Evolutionary conservation across 2,797 vertebrate species (phyloP), one percentile per base, ranked within the genome.

Genomic region (Melanotaenia maccullochi): DNA sequence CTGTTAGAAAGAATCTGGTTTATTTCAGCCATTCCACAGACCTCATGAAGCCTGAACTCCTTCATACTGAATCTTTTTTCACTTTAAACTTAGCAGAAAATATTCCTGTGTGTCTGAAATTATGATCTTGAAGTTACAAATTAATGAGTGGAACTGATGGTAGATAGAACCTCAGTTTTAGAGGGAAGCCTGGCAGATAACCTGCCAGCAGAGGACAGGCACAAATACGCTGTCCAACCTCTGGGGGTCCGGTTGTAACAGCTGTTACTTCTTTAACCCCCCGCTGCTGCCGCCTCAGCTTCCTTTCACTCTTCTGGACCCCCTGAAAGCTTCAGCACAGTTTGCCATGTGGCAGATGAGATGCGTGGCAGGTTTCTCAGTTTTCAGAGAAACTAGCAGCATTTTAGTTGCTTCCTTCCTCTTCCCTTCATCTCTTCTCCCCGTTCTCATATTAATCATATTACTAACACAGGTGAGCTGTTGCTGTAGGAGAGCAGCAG

Each of bases 201-300:
- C 30, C 30, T 30, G 30, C 30, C 30, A 30, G 40, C 40, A 42
- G 40, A 42, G 13, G 40, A 42, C 35, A 35, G 35, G 35, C 7
- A 35, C 35, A 35, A 8, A 8, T 35, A 35, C 35, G 8, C 51
- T 11, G 42, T 24, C 30, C 22, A 14, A 35, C 67, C 67, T 71
- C 60, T 32, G 60, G 42, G 42, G 57, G 55, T 59, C 54, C 35
- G 0, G n/a, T 14, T 35, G 59, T 30, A 69, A 40, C 74, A 74
- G 82, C 82, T 76, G 74, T 38, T 66, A 9, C 49, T 35, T 9
- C 65, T 76, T 42, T 61, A 75, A 72, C 76, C 20, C 60, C 62
- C 60, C 32, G 35, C 61, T 0, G 20, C 40, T 52, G 59, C 40
- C 47, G 54, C 79, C 76, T 33, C 57, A 24, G 35, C 71, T 61